Evolutionary conservation across 1,140 invertebrate genomes (phyloP).

Genomic region (Atta colombica): DNA sequence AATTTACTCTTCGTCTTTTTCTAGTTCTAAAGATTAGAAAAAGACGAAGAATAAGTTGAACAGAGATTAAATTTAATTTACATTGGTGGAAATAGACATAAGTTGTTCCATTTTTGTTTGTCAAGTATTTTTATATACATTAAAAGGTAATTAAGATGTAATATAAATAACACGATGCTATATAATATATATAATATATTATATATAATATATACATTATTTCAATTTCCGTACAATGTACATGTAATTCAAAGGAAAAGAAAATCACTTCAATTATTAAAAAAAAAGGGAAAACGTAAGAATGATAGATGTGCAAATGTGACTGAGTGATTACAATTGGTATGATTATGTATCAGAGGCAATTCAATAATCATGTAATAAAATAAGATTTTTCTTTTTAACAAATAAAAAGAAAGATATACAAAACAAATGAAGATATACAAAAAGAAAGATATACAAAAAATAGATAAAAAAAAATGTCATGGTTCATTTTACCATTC

Average conservation of each 20-base stretch:
- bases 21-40: too few relatives aligned
- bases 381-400: slow-evolving; percentile 82
- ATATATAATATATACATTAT: slow-evolving; percentile 79
- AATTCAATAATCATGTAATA: slow-evolving; percentile 81
- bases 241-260: slow-evolving; percentile 74
- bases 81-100: slow-evolving; percentile 21
- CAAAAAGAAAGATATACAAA: too few relatives aligned
- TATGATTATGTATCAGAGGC: slow-evolving; percentile 78
- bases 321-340: slow-evolving; percentile 78
- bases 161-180: slow-evolving; percentile 80
- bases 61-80: too few relatives aligned
- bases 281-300: slow-evolving; percentile 61
- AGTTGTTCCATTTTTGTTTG: slow-evolving; percentile 86
- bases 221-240: slow-evolving; percentile 82
- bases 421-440: too few relatives aligned
- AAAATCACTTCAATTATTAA: slow-evolving; percentile 71
- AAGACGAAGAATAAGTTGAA: too few relatives aligned
- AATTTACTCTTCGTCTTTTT: too few relatives aligned
- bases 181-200: slow-evolving; percentile 26
- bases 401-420: too few relatives aligned
- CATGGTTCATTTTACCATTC: too few relatives aligned
- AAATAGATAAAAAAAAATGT: too few relatives aligned
- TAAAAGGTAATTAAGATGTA: slow-evolving; percentile 81
- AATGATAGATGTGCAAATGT: slow-evolving; percentile 81
- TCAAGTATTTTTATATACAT: slow-evolving; percentile 86